phyloP scores from a whole-genome alignment of 2,888 invertebrate genomes.

The Adineta ricciae region DNA sequence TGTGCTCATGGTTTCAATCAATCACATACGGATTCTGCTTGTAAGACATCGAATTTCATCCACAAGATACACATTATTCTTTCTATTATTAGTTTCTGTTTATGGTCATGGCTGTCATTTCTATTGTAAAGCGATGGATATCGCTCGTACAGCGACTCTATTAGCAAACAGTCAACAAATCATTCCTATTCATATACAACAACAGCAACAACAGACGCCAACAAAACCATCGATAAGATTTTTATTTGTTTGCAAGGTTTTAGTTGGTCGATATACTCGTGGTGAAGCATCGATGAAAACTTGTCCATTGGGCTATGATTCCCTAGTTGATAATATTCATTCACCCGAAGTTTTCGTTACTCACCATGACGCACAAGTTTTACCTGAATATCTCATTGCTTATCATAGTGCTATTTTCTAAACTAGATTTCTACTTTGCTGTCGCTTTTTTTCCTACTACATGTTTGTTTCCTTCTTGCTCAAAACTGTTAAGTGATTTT shows the following conservation, averaged over 20 bases:
- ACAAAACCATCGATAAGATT: not conserved
- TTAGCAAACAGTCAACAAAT: not conserved
- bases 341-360: not conserved
- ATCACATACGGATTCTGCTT: not conserved
- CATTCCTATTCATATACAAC: not conserved
- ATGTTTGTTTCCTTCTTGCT: not conserved
- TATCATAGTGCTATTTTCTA: slow-evolving; percentile 10
- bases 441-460: not conserved
- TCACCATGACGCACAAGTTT: not conserved
- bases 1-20: not conserved
- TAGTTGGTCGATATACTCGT: slow-evolving; percentile 1
- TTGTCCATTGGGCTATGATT: not conserved
- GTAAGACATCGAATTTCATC: not conserved
- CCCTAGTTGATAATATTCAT: not conserved
- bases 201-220: not conserved
- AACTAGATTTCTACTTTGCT: not conserved
- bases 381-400: slow-evolving; percentile 5
- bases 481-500: too few species aligned
- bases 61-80: not conserved
- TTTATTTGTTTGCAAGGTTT: slow-evolving; percentile 1
- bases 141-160: not conserved
- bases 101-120: slow-evolving; percentile 17
- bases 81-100: not conserved
- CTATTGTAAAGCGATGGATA: slow-evolving; percentile 2
- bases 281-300: not conserved